Evolutionary conservation across 2,888 invertebrate genomes (phyloP).

Genomic region (Apamea epomidion): DNA sequence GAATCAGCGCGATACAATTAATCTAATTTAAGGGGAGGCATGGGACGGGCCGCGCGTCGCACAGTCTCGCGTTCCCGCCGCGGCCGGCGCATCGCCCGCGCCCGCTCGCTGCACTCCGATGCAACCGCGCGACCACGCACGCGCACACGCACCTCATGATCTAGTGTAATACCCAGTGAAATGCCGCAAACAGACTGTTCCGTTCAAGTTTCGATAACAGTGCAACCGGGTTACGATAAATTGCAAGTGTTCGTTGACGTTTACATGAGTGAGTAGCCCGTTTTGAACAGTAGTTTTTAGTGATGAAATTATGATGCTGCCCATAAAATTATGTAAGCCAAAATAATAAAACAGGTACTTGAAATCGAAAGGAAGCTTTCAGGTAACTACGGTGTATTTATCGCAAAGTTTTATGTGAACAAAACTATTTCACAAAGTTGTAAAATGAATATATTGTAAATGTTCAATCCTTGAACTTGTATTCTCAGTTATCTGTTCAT

Average conservation of each 20-base stretch:
- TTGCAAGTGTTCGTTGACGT: slow-evolving; percentile 89
- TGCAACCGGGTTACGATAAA: slow-evolving; percentile 85
- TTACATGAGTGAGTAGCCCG: slow-evolving; percentile 88
- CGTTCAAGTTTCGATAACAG: slow-evolving; percentile 87
- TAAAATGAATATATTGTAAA: slow-evolving; percentile 28
- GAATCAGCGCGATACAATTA: slow-evolving; percentile 90
- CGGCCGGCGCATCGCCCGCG: slow-evolving; percentile 82
- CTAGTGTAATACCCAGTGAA: slow-evolving; percentile 82
- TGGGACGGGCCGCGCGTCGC: slow-evolving; percentile 84
- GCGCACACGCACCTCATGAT: slow-evolving; percentile 71
- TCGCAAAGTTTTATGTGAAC: slow-evolving; percentile 7
- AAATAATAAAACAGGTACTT: slow-evolving; percentile 50
- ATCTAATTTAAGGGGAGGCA: slow-evolving; percentile 89
- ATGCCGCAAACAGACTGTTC: slow-evolving; percentile 89
- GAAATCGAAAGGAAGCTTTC: slow-evolving; percentile 33
- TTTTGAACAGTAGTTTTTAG: slow-evolving; percentile 63
- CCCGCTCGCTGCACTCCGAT: slow-evolving; percentile 68
- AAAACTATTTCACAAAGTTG: slow-evolving; percentile 40
- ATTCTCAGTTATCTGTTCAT: neutral
- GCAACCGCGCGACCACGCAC: slow-evolving; percentile 59
- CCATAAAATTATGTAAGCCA: slow-evolving; percentile 40
- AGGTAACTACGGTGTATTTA: slow-evolving; percentile 41
- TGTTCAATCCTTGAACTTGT: slow-evolving; percentile 31
- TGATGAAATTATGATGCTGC: slow-evolving; percentile 50
- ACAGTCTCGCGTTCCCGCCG: slow-evolving; percentile 85